Evolutionary conservation across 2,888 invertebrate genomes (phyloP), one percentile per base, ranked within the genome.

Genomic region (Cosmia trapezina): DNA sequence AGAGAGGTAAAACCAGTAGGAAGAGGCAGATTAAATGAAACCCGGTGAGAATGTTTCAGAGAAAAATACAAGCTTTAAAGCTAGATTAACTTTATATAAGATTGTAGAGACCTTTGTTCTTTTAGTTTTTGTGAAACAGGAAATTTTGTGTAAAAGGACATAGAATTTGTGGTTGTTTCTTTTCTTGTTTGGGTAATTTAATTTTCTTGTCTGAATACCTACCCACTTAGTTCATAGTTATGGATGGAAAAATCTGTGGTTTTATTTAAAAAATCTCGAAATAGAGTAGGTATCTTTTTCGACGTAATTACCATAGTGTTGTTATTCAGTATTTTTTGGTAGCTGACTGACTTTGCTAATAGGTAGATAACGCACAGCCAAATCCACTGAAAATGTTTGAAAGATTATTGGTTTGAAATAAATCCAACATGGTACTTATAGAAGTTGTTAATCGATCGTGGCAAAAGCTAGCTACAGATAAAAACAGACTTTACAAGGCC

Each of bases 401-500:
- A 19, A 8, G 4, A 45, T 12, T 19, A 43, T 22, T 11, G 9
- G 11, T 43, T 22, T 43, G 43, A 22, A 41, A 43, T 61, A 8
- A 22, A 19, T 47, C 14, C 14, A 49, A 33, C 51, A 8, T n/a
- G 1, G n/a, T 6, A n/a, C 2, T 0, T 28, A 8, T 4, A 6
- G 5, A 37, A 17, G n/a, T 11, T 63, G 33, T 53, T 9, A n/a
- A 54, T 33, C 54, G 9, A 63, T 54, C 33, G 53, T 9, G n/a
- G 6, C n/a, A 33, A 78, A 69, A 53, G 70, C 45, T 47, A 47
- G 7, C 28, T 11, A 28, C 28, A 43, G 62, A 63, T 62, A 62
- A 73, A 72, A 62, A 73, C 47, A 62, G 56, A 59, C 53, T 49
- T 98, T 88, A 98, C 98, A 0, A 94, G 98, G 60, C 94, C 96